A percentile compares a stretch with the other conserved stretches of the same genome.
These are phyloP conservation scores for Sebastes fasciatus DNA, from an alignment of 2,113 vertebrate genomes.

Conservation along the genomic window DNA sequence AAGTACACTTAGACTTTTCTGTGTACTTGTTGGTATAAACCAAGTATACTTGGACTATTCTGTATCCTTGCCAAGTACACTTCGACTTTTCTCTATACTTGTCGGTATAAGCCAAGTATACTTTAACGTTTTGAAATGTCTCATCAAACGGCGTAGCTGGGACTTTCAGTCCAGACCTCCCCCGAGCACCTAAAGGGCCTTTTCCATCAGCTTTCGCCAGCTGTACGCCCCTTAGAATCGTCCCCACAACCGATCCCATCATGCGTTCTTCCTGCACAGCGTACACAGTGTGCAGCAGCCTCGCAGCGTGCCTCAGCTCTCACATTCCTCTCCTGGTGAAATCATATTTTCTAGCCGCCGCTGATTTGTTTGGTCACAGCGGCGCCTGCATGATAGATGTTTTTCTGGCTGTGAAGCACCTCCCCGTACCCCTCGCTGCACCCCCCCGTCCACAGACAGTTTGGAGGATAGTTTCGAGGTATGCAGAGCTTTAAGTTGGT, in stretches of 20 bases:
- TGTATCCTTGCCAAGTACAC: no score
- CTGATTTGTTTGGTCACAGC: constrained; percentile 75
- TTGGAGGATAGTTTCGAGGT: constrained; percentile 53
- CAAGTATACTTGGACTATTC: no score
- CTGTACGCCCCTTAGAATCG: not conserved
- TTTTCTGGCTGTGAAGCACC: constrained; percentile 67
- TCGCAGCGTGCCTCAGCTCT: constrained; percentile 26
- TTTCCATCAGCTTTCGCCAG: not conserved
- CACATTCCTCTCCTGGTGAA: constrained; percentile 71
- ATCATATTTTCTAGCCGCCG: constrained; percentile 69
- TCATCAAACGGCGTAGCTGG: not conserved
- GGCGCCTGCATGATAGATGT: constrained; percentile 76
- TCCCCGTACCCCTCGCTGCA: constrained; percentile 21
- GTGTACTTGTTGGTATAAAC: no score
- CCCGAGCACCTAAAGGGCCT: not conserved
- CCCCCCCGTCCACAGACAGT: constrained; percentile 27
- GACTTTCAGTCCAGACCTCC: not conserved
- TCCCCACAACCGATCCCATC: constrained; percentile 11
- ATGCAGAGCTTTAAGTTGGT: constrained; percentile 40
- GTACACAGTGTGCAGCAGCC: constrained; percentile 8
- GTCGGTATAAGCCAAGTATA: no score
- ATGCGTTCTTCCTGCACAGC: constrained; percentile 22
- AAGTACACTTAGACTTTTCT: no score
- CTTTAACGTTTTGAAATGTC: not conserved
- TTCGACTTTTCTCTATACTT: no score